Evolutionary conservation across 2,888 invertebrate species (phyloP), one percentile per base, ranked within the genome.

Genomic region (Orthosia incerta): DNA sequence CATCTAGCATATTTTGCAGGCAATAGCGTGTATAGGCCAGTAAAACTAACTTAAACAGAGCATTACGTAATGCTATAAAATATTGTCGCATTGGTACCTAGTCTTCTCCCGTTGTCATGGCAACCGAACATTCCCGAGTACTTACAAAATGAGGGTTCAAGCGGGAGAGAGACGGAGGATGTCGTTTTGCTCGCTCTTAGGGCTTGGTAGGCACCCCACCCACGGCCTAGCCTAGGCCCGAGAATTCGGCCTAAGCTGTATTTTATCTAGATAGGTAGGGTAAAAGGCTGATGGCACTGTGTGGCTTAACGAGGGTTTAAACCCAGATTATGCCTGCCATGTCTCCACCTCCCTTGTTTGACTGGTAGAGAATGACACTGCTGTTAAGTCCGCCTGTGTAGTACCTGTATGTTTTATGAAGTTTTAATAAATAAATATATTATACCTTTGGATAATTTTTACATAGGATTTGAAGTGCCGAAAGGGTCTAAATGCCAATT

Each of bases 51-150:
- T n/a, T 51, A 39, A 46, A 23, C 53, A 31, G 59, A 39, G 5
- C 16, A 80, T 84, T 80, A 76, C 84, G 76, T 71, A 81, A 84
- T 15, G 15, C 62, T 31, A 53, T 61, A 51, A 79, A 71, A 60
- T 31, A 70, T 64, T 62, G 85, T 85, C 83, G 83, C 85, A 82
- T 67, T 55, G 64, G 50, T 66, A 20, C n/a, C 23, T 63, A 62
- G 23, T 75, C 56, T 55, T 86, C 87, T 86, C 67, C 62, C 55
- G 73, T 92, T 80, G 83, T 81, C 85, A 90, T 91, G 86, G 84
- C 84, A 86, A 92, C 91, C 72, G 68, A 74, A 77, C 72, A 68
- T 84, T 76, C 68, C 82, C 74, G 55, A 61, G 57, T 62, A 61
- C 51, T 45, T 61, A 56, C 73, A 50, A 55, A 39, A 9, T 39